These are phyloP conservation scores for Chaetodon trifascialis DNA, from an alignment of 2,113 vertebrate species.

Conservation along the genomic window DNA sequence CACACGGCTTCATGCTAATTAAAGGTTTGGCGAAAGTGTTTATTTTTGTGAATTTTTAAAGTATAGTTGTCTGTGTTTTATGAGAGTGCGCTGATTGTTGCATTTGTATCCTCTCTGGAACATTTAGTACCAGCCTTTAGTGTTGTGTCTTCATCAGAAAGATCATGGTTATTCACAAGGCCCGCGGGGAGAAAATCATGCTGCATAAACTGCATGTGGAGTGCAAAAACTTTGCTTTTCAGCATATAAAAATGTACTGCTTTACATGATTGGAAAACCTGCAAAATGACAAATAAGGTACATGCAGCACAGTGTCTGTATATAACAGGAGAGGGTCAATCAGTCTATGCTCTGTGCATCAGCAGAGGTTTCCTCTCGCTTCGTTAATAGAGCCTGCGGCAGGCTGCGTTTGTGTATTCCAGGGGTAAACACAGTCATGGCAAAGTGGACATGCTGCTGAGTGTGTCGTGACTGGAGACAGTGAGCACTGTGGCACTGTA, in stretches of 20 bases:
- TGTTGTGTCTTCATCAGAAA: slow-evolving; percentile 32
- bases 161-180: slow-evolving; percentile 4
- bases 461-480: slow-evolving; percentile 80
- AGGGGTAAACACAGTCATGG: slow-evolving; percentile 79
- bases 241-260: background rate
- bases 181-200: background rate
- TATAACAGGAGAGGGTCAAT: slow-evolving; percentile 38
- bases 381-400: slow-evolving; percentile 67
- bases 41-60: slow-evolving; percentile 79
- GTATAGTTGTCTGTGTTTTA: slow-evolving; percentile 71
- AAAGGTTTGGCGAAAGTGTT: slow-evolving; percentile 79
- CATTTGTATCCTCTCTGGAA: slow-evolving; percentile 60
- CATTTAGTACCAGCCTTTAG: slow-evolving; percentile 35
- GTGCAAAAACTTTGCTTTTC: slow-evolving; percentile 8
- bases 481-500: slow-evolving; percentile 66
- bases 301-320: background rate
- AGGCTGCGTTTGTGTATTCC: slow-evolving; percentile 69
- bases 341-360: slow-evolving; percentile 42
- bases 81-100: slow-evolving; percentile 63
- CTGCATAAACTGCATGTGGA: background rate
- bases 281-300: slow-evolving; percentile 2
- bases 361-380: slow-evolving; percentile 48
- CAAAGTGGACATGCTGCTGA: slow-evolving; percentile 71
- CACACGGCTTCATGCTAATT: slow-evolving; percentile 80
- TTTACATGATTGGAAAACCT: slow-evolving; percentile 21